Evolutionary conservation across 2,888 invertebrate species (phyloP).

Genomic region (Caenorhabditis angaria): DNA sequence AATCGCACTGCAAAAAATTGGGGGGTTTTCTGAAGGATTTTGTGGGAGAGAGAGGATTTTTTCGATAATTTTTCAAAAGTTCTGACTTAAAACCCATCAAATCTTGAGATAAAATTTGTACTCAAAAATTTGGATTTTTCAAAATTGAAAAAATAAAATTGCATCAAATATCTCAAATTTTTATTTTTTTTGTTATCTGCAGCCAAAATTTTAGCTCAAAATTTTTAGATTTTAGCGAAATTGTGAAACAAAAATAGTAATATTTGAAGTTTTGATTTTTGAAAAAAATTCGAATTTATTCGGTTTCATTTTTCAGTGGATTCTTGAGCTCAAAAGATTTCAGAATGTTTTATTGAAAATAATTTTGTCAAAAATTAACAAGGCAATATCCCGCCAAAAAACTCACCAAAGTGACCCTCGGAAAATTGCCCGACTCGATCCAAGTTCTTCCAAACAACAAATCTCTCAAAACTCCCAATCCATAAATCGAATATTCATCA

Average conservation of each 20-base stretch:
- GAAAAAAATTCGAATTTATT: not conserved
- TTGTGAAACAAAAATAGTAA: too few species aligned
- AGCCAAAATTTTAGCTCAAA: too few species aligned
- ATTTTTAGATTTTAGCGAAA: too few species aligned
- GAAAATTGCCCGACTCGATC: constrained; percentile 72
- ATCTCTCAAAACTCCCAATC: constrained; percentile 70
- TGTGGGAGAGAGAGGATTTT: too few species aligned
- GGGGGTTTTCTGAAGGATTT: too few species aligned
- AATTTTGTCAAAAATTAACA: too few species aligned
- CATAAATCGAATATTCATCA: constrained; percentile 70
- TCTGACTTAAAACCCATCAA: too few species aligned
- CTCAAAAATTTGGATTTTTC: not conserved
- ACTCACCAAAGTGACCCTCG: constrained; percentile 62
- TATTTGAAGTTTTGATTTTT: not conserved
- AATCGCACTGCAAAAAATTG: constrained; percentile 70
- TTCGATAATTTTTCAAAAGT: too few species aligned
- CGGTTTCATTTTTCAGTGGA: too few species aligned
- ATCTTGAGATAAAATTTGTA: constrained; percentile 7
- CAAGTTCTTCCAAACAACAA: constrained; percentile 68
- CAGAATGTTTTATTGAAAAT: too few species aligned
- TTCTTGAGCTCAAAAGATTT: too few species aligned
- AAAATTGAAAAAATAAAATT: not conserved
- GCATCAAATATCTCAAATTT: not conserved
- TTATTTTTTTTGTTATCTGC: too few species aligned
- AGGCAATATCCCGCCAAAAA: not conserved